Evolutionary conservation across 2,888 invertebrate species (phyloP).

Genomic region (Drosophila demipolita): DNA sequence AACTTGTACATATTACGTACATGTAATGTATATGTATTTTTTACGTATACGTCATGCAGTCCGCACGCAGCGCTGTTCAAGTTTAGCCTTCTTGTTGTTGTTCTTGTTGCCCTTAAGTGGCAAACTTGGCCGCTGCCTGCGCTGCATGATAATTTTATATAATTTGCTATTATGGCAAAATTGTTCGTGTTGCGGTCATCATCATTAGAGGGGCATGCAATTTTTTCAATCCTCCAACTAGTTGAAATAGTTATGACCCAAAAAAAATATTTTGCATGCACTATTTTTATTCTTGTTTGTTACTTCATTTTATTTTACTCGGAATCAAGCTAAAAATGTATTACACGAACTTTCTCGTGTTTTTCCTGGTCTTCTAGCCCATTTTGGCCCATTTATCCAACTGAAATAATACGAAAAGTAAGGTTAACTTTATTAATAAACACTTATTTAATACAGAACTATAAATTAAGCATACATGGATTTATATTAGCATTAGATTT

Average conservation of each 20-base stretch:
- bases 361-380: conserved; percentile 2
- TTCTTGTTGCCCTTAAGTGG: conserved; percentile 56
- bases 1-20: conserved; percentile 55
- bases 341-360: conserved; percentile 52
- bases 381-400: conserved; percentile 25
- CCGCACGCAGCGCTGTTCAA: conserved; percentile 48
- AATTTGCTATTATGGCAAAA: conserved; percentile 61
- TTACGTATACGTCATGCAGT: conserved; percentile 69
- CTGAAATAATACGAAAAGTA: conserved; percentile 54
- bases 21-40: conserved; percentile 42
- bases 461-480: background rate
- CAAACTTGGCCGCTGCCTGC: conserved; percentile 65
- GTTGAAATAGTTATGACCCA: conserved; percentile 53
- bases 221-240: conserved; percentile 3
- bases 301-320: background rate
- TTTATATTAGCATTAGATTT: background rate
- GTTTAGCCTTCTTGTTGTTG: conserved; percentile 44
- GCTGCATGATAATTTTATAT: conserved; percentile 80
- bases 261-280: conserved; percentile 67
- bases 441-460: background rate
- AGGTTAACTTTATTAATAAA: conserved; percentile 27
- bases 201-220: conserved; percentile 19
- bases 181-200: conserved; percentile 57
- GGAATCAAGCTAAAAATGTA: conserved; percentile 50
- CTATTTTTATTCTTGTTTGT: conserved; percentile 11